Evolutionary conservation across 2,888 invertebrate genomes (phyloP).

Genomic region (Spicauda simplicius): DNA sequence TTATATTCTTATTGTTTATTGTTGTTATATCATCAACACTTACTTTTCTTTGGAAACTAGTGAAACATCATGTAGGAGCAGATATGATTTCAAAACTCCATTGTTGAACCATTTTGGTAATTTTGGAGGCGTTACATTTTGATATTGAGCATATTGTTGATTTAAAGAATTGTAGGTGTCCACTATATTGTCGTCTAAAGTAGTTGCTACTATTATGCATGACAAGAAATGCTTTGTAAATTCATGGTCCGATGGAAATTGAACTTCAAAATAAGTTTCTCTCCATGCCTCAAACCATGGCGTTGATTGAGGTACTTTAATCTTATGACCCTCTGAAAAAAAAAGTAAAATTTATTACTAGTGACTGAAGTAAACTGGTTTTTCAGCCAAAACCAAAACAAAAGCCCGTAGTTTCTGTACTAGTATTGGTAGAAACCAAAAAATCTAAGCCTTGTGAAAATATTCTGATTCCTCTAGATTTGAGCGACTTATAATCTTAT

Average conservation of each 20-base stretch:
- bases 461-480: too few species aligned
- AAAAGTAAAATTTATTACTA: conserved; percentile 35
- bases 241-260: conserved; percentile 97
- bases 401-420: too few species aligned
- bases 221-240: conserved; percentile 95
- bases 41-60: conserved; percentile 91
- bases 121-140: conserved; percentile 90
- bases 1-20: neutral
- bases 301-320: conserved; percentile 90
- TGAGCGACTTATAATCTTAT: too few species aligned
- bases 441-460: too few species aligned
- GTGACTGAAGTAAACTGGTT: neutral
- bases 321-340: conserved; percentile 79
- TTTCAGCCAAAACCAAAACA: too few species aligned
- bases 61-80: conserved; percentile 93
- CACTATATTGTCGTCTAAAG: conserved; percentile 90
- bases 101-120: conserved; percentile 92
- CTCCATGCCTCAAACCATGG: conserved; percentile 99
- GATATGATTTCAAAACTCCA: conserved; percentile 94
- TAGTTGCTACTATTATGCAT: conserved; percentile 91
- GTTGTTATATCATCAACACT: conserved; percentile 50
- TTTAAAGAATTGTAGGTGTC: conserved; percentile 92
- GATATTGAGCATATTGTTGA: conserved; percentile 92
- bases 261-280: conserved; percentile 94
- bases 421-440: too few species aligned